Evolutionary conservation across 1,140 invertebrate species (phyloP).

Genomic region (Temnothorax nylanderi): DNA sequence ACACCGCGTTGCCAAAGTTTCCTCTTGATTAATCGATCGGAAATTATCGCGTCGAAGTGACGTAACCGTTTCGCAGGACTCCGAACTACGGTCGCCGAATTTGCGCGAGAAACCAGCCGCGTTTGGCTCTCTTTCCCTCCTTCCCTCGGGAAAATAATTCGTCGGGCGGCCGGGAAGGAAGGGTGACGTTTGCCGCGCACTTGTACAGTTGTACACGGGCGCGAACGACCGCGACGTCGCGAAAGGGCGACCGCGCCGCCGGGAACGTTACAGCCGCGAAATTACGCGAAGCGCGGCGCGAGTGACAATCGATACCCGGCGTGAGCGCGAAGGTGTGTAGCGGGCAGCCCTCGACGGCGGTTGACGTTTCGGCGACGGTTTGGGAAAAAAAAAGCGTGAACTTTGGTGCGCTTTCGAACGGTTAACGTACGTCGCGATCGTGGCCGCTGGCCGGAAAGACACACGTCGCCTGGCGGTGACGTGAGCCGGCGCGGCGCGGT

Average conservation of each 20-base stretch:
- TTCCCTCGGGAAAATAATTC: background rate
- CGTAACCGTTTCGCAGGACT: conserved; percentile 30
- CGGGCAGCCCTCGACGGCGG: conserved; percentile 13
- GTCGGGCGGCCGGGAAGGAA: background rate
- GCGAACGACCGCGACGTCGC: background rate
- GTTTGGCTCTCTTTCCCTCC: background rate
- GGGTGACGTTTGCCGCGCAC: background rate
- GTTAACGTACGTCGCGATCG: too few species aligned
- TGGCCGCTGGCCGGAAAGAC: background rate
- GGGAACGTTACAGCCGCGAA: conserved; percentile 51
- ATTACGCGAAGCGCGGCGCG: conserved; percentile 61
- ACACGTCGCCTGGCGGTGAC: conserved; percentile 25
- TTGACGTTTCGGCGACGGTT: background rate
- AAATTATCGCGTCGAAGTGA: conserved; percentile 70
- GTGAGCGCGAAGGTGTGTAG: conserved; percentile 26
- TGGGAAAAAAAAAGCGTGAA: background rate
- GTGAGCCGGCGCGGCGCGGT: background rate
- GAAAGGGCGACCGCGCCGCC: conserved; percentile 42
- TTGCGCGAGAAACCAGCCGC: background rate
- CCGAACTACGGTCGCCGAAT: conserved; percentile 22
- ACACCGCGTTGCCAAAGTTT: conserved; percentile 81
- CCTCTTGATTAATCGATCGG: conserved; percentile 81
- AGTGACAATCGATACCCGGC: conserved; percentile 52
- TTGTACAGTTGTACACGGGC: too few species aligned
- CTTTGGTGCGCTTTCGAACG: background rate